Conservation (phyloP, 2,888 invertebrate genomes). For the Coenonympha arcania region DNA sequence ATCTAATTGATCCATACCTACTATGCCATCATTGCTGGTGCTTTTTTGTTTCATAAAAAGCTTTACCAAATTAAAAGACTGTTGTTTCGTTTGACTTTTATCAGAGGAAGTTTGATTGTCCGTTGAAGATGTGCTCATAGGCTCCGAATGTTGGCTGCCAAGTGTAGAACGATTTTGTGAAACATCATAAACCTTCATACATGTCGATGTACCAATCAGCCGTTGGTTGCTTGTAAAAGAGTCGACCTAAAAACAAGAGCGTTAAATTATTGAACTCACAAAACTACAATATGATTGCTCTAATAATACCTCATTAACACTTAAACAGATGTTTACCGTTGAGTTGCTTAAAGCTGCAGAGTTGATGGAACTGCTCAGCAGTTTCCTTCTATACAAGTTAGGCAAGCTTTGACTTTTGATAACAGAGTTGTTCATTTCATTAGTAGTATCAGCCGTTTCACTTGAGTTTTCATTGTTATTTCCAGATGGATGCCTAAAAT, state of each 20-base stretch:
- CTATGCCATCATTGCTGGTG: slow-evolving; percentile 83
- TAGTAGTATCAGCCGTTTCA: slow-evolving; percentile 70
- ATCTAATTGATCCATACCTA: slow-evolving; percentile 82
- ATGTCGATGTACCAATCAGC: slow-evolving; percentile 57
- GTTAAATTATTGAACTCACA: slow-evolving; percentile 29
- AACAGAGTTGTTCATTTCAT: slow-evolving; percentile 75
- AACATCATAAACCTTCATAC: slow-evolving; percentile 69
- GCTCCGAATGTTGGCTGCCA: slow-evolving; percentile 67
- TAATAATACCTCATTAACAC: slow-evolving; percentile 24
- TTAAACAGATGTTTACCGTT: slow-evolving; percentile 72
- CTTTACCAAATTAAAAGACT: slow-evolving; percentile 87
- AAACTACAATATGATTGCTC: slow-evolving; percentile 15
- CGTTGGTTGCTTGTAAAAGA: slow-evolving; percentile 67
- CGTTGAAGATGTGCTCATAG: slow-evolving; percentile 71
- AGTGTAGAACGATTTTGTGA: slow-evolving; percentile 60
- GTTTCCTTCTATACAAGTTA: slow-evolving; percentile 77
- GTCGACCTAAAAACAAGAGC: slow-evolving; percentile 58
- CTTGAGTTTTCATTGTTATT: slow-evolving; percentile 79
- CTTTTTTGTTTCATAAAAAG: slow-evolving; percentile 93
- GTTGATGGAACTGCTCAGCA: slow-evolving; percentile 66
- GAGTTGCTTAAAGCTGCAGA: slow-evolving; percentile 79
- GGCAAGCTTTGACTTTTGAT: slow-evolving; percentile 87
- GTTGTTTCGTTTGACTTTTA: slow-evolving; percentile 77
- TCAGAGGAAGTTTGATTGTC: slow-evolving; percentile 67
- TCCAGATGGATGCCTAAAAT: slow-evolving; percentile 82